Conservation (phyloP, 2,888 invertebrate genomes). For the Rotaria magnacalcarata region DNA sequence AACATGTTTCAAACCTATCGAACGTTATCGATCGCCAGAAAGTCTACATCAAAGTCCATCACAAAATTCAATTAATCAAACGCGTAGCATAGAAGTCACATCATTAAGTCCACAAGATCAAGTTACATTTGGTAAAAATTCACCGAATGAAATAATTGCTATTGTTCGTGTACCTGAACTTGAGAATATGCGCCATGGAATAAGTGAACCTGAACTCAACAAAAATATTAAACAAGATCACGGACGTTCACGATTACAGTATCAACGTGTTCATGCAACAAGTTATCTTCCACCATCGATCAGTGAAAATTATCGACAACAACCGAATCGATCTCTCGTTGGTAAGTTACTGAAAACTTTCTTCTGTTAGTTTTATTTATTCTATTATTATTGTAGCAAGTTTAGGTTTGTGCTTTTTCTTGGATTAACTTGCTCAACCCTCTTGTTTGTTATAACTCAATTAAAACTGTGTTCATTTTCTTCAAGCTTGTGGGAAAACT, state of each 20-base stretch:
- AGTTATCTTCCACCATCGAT: not conserved
- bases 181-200: not conserved
- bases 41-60: not conserved
- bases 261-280: not conserved
- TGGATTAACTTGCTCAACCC: too few relatives aligned
- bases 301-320: not conserved
- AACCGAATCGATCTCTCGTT: not conserved
- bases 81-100: not conserved
- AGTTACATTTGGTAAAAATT: constrained; percentile 41
- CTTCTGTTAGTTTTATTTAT: too few relatives aligned
- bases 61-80: not conserved
- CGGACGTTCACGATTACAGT: not conserved
- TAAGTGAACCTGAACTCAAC: not conserved
- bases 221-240: too few relatives aligned
- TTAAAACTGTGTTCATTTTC: not conserved
- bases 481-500: not conserved
- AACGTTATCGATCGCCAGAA: not conserved
- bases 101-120: not conserved
- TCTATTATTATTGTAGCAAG: not conserved
- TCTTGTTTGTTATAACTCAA: too few relatives aligned
- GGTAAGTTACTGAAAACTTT: not conserved
- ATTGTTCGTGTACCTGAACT: constrained; percentile 40
- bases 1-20: not conserved
- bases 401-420: not conserved
- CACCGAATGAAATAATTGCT: constrained; percentile 45